Base-by-base conservation (phyloP, 2,113 vertebrate species). In the Eurypyga helias region DNA sequence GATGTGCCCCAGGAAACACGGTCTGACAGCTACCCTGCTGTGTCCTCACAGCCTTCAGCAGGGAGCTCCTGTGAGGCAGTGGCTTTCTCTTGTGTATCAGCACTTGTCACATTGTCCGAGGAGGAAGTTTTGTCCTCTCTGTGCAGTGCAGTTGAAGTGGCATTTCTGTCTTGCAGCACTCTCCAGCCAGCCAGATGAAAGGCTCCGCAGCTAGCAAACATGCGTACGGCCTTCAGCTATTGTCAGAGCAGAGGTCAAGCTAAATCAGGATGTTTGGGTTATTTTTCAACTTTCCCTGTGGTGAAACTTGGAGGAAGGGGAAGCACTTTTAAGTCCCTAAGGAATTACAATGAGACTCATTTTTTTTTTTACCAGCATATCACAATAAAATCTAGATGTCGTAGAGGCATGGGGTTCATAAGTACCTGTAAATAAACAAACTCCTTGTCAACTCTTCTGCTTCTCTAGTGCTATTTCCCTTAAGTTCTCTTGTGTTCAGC, bases 1-100 rank as follows among this genome's bases (percentile, higher is more conserved):
- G 1, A 0, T 26, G 31, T 55, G 34, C 69, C 49, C 7, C 5
- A 17, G 46, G 79, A 21, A 71, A 6, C 29, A 2, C 1, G 26
- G 26, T 29, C 62, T 26, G 4, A 12, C 18, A 18, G 62, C 81
- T 78, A 58, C 69, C 0, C 0, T 19, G 69, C 46, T 46, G 60
- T 18, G 48, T 18, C 43, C 62, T n/a, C 34, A 2, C 20, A 7
- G 69, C 1, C 0, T 31, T 67, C 17, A 34, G 45, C 78, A 23
- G 24, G 29, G 34, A 69, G n/a, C 65, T 83, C 38, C 45, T 4
- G 17, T 24, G 34, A 46, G 34, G 41, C 28, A 5, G 41, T 33
- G 48, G 60, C 78, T 76, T 64, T 55, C 69, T 84, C 17, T 3
- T 4, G 36, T 45, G 11, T 28, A 26, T 21, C 49, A 36, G 41